Percentiles rank a stretch among this genome's conserved stretches.
Evolutionary conservation across 37 sponge, comb jelly and placozoan genomes (phyloP).

Genomic region (Bolinopsis microptera): DNA sequence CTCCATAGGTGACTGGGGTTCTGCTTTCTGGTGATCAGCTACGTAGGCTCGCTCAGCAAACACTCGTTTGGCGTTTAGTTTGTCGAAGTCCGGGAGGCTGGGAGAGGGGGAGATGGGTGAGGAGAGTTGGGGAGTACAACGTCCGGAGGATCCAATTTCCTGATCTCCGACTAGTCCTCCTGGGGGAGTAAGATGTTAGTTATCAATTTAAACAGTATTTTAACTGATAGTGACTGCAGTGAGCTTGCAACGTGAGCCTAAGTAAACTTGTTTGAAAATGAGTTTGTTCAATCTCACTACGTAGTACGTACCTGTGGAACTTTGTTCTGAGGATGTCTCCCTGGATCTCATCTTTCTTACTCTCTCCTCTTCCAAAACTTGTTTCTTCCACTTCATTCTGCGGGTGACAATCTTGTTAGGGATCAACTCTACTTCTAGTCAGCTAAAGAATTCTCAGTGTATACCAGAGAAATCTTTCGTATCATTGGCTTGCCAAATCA

Average conservation of each 20-base stretch:
- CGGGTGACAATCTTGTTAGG: too few relatives aligned
- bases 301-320: not conserved
- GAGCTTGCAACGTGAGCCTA: too few relatives aligned
- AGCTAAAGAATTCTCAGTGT: too few relatives aligned
- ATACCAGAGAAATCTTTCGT: too few relatives aligned
- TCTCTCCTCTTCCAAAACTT: conserved; percentile 51
- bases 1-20: not conserved
- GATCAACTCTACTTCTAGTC: too few relatives aligned
- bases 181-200: too few relatives aligned
- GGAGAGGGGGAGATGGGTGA: not conserved
- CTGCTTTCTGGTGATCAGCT: not conserved
- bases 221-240: too few relatives aligned
- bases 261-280: too few relatives aligned
- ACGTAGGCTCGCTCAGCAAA: not conserved
- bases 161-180: not conserved
- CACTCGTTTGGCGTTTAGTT: not conserved
- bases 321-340: conserved; percentile 5
- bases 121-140: not conserved
- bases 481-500: too few relatives aligned
- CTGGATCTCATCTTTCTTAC: conserved; percentile 2
- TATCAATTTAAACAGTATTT: too few relatives aligned
- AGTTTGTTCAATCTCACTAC: too few relatives aligned
- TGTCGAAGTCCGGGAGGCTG: not conserved
- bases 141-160: not conserved
- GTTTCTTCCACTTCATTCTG: conserved; percentile 67